A percentile compares a stretch with the other conserved stretches of the same genome.
phyloP scores from a whole-genome alignment of 2,113 vertebrate genomes.

The Ageneiosus marmoratus region DNA sequence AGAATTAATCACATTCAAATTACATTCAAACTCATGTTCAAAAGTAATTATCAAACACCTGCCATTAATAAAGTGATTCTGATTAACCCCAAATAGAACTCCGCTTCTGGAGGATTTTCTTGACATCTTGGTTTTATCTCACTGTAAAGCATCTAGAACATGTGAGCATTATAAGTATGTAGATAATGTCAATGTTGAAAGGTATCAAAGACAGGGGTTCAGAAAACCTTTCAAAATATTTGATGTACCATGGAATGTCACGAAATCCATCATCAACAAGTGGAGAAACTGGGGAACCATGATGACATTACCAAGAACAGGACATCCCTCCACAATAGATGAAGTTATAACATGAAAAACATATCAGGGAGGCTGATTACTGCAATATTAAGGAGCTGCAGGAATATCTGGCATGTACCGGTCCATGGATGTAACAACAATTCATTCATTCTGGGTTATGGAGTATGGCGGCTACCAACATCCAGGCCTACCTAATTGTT shows the following conservation, averaged over 20 bases:
- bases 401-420: not conserved
- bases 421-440: not conserved
- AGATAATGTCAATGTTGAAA: not conserved
- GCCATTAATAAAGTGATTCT: not conserved
- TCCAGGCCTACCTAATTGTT: not conserved
- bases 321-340: not conserved
- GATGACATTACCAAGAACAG: not conserved
- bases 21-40: not conserved
- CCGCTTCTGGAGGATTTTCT: not conserved
- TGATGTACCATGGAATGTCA: too few species aligned
- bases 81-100: not conserved
- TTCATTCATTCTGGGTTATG: not conserved
- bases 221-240: not conserved
- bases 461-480: not conserved
- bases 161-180: not conserved
- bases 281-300: not conserved
- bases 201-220: not conserved
- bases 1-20: not conserved
- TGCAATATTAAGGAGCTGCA: not conserved
- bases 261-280: not conserved
- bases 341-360: not conserved
- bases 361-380: not conserved
- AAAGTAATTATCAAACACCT: not conserved
- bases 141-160: not conserved
- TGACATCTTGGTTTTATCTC: not conserved